Conservation (phyloP, 2,888 invertebrate species). For the Andrena trimmerana region DNA sequence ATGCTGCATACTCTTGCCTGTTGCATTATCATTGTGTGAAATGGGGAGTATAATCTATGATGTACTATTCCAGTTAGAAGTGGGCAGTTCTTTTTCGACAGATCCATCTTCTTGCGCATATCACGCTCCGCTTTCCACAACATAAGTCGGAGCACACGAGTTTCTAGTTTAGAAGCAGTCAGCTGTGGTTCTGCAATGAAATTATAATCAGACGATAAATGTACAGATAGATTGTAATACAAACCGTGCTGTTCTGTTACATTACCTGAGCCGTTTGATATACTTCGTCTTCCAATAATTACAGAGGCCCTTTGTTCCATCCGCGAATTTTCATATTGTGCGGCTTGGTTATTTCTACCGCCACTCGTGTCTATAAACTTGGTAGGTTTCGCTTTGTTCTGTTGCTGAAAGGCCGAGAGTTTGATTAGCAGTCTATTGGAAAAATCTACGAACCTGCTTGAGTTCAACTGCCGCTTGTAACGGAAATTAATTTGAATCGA, state of each 20-base stretch:
- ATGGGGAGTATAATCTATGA: slow-evolving; percentile 74
- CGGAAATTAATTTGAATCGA: too few species aligned
- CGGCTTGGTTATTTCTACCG: slow-evolving; percentile 51
- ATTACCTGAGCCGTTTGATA: neutral
- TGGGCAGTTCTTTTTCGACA: slow-evolving; percentile 73
- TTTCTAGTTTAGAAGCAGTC: neutral
- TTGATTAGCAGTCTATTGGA: neutral
- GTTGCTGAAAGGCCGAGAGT: slow-evolving; percentile 45
- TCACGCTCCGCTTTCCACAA: slow-evolving; percentile 76
- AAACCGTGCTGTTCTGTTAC: slow-evolving; percentile 32
- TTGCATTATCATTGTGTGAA: slow-evolving; percentile 19
- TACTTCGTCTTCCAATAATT: slow-evolving; percentile 32
- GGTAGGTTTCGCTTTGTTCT: slow-evolving; percentile 52
- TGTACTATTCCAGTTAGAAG: slow-evolving; percentile 79
- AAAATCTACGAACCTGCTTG: neutral
- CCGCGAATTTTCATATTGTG: slow-evolving; percentile 35
- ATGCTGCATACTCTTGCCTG: slow-evolving; percentile 18
- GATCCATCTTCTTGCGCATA: slow-evolving; percentile 65
- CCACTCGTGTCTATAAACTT: slow-evolving; percentile 34
- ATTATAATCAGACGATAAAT: neutral
- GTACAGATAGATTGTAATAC: neutral
- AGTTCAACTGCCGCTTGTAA: neutral
- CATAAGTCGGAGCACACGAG: slow-evolving; percentile 57
- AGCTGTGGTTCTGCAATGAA: slow-evolving; percentile 2
- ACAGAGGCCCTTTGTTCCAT: slow-evolving; percentile 41